Conservation (phyloP, 2,113 vertebrate genomes). For the Paracanthobrama guichenoti region DNA sequence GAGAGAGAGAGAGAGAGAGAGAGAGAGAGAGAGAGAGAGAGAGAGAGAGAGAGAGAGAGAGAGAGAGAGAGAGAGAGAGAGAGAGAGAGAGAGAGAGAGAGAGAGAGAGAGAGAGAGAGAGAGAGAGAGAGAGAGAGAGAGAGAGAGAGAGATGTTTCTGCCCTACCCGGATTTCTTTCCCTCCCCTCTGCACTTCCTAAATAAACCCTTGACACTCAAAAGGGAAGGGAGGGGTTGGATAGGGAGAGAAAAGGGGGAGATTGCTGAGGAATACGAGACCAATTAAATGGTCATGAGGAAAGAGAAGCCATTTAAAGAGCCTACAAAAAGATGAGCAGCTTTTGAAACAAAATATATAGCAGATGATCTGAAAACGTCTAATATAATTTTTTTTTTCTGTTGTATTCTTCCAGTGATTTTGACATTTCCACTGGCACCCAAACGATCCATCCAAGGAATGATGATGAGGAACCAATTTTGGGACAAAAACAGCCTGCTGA, state of each 20-base stretch:
- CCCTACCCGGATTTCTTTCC: constrained; percentile 70
- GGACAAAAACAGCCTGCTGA: background rate
- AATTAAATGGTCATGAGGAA: constrained; percentile 40
- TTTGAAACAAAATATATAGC: background rate
- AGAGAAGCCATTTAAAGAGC: constrained; percentile 31
- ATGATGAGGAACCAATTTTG: background rate
- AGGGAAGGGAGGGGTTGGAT: constrained; percentile 67
- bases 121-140: constrained; percentile 45
- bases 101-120: constrained; percentile 35
- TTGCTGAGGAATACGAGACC: constrained; percentile 5
- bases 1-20: constrained; percentile 8
- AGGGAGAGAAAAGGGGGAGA: constrained; percentile 36
- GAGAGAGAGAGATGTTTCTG: constrained; percentile 32
- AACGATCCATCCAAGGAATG: constrained; percentile 9
- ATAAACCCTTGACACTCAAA: constrained; percentile 69
- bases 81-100: constrained; percentile 47
- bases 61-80: constrained; percentile 4
- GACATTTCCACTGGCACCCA: background rate
- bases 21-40: constrained; percentile 1
- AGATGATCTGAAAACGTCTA: background rate
- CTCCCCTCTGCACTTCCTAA: constrained; percentile 75
- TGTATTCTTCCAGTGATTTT: background rate
- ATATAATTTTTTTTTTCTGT: background rate
- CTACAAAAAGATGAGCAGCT: constrained; percentile 39
- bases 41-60: constrained; percentile 44